Base-by-base conservation (phyloP, 2,888 invertebrate genomes). In the Spilarctia lutea region DNA sequence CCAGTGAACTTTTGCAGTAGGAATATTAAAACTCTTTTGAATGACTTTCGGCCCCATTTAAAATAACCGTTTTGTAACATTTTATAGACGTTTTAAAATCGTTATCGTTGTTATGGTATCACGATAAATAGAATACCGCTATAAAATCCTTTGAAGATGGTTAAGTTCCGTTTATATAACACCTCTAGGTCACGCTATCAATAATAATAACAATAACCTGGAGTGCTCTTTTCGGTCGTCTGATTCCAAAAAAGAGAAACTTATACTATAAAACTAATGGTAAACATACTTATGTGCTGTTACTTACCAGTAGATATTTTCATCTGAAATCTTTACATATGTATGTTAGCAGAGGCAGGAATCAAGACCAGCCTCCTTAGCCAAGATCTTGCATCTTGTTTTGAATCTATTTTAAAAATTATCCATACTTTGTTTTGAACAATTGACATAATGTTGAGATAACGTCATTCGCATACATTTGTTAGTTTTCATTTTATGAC, bases 41-140 rank as follows among this genome's bases (percentile, higher is more conserved):
- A 30, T 33, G 20, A 60, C 60, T 60, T 73, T 56, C 33, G 11
- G 24, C 27, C 20, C 42, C 33, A 65, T 73, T 73, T 68, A 76
- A 76, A 52, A 74, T 75, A 74, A 39, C 73, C 27, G 70, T 68
- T 30, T 16, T 45, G 20, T 42, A 33, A 4, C 72, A 80, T 83
- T 79, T 80, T 83, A 83, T 75, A 65, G 73, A 71, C 68, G 72
- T 77, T 81, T 83, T 75, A 76, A 81, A 81, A 77, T 78, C 71
- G 27, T 70, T 70, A 42, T 77, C 72, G 81, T 75, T 81, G 82
- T 82, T 73, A 76, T 65, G 52, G 24, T 56, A 56, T 56, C 8
- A 80, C 48, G 69, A 80, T 78, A 81, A 81, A 83, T 65, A 52
- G 68, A 77, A 79, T 80, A 77, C 10, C 65, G 65, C 75, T 74